Evolutionary conservation across 2,797 vertebrate species (phyloP), one percentile per base, ranked within the genome.

Genomic region (Australoheros facetus): DNA sequence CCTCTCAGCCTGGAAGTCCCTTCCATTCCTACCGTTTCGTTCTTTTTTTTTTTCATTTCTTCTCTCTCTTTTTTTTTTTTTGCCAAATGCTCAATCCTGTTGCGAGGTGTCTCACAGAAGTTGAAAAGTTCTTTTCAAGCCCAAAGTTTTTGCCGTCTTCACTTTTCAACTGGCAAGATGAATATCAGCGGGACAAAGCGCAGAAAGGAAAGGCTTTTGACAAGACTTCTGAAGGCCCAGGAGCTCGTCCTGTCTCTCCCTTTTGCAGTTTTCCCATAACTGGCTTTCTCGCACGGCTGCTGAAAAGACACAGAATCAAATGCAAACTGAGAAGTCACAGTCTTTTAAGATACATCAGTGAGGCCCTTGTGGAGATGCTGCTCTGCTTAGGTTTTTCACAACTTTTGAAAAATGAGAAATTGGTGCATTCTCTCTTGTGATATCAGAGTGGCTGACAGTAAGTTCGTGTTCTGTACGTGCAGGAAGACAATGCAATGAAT

Each of bases 181-280:
- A 93, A 95, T 94, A 94, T 95, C 89, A 83, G 79, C 78, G 86
- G 93, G 93, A 95, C 94, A 95, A 94, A 94, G 93, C 89, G 80
- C 79, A 87, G 89, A 92, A 89, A 88, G 89, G 89, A 91, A 88
- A 90, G 87, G 88, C 90, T 94, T 95, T 91, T 94, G 94, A 94
- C 93, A 90, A 92, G 86, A 94, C 94, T 95, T 95, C 93, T 93
- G 89, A 94, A 87, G 88, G 86, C 91, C 91, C 90, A 86, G 88
- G 93, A 94, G 93, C 92, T 92, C 91, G 89, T 95, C 91, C 92
- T 91, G 90, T 93, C 92, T 91, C 88, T 93, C 83, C 87, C 89
- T 90, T 93, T 93, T 90, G 85, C 92, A 89, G 84, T 89, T 88
- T 91, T 84, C 92, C 91, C 89, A 89, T 92, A 94, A 94, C 93